Evolutionary conservation across 1,140 invertebrate species (phyloP).

Genomic region (Diploscapter pachys): DNA sequence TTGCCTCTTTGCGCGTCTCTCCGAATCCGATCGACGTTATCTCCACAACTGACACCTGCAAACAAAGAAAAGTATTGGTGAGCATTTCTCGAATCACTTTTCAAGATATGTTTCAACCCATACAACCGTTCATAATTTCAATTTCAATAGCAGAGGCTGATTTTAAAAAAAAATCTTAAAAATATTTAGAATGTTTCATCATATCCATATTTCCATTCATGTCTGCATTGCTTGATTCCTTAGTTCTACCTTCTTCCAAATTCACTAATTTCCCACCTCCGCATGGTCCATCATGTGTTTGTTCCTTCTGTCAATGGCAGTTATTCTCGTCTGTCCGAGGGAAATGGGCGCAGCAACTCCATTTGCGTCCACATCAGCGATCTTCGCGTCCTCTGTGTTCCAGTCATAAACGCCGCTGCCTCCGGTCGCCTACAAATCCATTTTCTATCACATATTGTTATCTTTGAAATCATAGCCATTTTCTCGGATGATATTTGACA

Average conservation of each 20-base stretch:
- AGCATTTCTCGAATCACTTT: no score
- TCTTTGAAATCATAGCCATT: not conserved
- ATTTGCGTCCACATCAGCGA: slow-evolving; percentile 40
- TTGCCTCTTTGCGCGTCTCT: slow-evolving; percentile 59
- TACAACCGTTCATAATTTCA: no score
- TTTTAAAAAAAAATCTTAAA: not conserved
- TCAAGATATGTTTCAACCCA: no score
- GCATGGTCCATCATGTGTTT: slow-evolving; percentile 46
- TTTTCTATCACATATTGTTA: slow-evolving; percentile 13
- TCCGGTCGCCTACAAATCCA: slow-evolving; percentile 57
- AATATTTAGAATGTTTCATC: not conserved
- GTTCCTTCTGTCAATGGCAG: slow-evolving; percentile 59
- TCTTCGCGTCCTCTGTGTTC: slow-evolving; percentile 46
- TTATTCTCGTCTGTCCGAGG: slow-evolving; percentile 54
- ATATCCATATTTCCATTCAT: no score
- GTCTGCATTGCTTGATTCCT: no score
- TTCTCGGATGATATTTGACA: not conserved
- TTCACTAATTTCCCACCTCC: slow-evolving; percentile 35
- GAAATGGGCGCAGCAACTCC: slow-evolving; percentile 53
- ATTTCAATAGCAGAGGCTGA: no score
- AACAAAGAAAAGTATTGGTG: slow-evolving; percentile 53
- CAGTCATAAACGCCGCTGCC: slow-evolving; percentile 62
- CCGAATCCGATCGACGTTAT: slow-evolving; percentile 59
- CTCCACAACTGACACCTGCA: not conserved
- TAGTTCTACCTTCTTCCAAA: no score